Evolutionary conservation across 2,888 invertebrate genomes (phyloP), one percentile per base, ranked within the genome.

Genomic region (Hypena proboscidalis): DNA sequence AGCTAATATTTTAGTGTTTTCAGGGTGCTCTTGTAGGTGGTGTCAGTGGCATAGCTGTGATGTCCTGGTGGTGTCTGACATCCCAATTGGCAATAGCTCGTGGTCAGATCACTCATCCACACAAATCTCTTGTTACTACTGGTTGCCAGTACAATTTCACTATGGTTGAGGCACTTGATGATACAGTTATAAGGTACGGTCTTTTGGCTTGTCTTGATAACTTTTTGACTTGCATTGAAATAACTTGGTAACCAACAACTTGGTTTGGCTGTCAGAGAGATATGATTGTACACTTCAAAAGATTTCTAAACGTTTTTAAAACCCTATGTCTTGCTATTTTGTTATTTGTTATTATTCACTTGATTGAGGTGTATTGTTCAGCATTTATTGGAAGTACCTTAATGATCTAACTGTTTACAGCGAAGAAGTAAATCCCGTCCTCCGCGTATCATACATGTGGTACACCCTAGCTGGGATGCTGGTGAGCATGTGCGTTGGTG

Each of bases 401-500:
- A 14, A 8, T 15, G 8, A 26, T 13, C 11, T 9, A 14, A 27
- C 14, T 36, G 11, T 35, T 33, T 45, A 2, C 60, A 88, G 88
- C 7, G 77, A 92, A 83, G 92, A 93, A 58, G 88, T 93, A 8
- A 93, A 92, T 73, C 92, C 93, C 31, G 67, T 96, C 13, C 94
- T 95, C 53, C 94, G 95, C 26, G 92, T 96, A 4, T 96, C 96
- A 0, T 96, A 96, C 80, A 90, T 96, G 71, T 96, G 95, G 94
- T 96, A 96, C 64, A 95, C 95, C 0, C 74, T 94, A 6, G 76
- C 80, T 0, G 90, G 90, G 0, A 72, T 80, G 13, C 13, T 81
- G 7, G 62, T 87, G 10, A 85, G 84, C 0, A 74, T 90, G 3
- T 69, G 69, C 31, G 77, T 83, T 1, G 90, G 90, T 0, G 65